Conservation (phyloP, 2,888 invertebrate species). For the Antheraea yamamai region DNA sequence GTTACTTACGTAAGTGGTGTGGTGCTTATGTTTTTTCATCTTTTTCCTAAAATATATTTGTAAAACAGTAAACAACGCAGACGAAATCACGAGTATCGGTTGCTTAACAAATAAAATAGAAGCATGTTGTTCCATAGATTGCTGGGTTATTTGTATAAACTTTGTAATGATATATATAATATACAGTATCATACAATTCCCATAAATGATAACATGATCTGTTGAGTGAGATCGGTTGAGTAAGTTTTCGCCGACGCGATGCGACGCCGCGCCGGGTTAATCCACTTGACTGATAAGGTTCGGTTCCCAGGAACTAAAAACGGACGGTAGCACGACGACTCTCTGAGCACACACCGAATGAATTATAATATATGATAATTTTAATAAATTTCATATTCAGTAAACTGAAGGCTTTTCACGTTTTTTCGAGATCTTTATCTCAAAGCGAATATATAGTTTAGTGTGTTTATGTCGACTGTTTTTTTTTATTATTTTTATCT, state of each 20-base stretch:
- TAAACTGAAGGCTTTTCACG: not conserved
- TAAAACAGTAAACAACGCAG: too few relatives aligned
- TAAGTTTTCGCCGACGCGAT: slow-evolving; percentile 15
- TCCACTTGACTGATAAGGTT: slow-evolving; percentile 47
- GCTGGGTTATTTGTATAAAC: too few relatives aligned
- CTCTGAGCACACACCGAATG: slow-evolving; percentile 5
- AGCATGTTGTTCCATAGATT: too few relatives aligned
- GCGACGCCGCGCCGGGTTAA: slow-evolving; percentile 31
- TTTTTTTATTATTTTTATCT: too few relatives aligned
- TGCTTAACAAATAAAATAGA: too few relatives aligned
- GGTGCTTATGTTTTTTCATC: too few relatives aligned
- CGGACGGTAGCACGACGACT: slow-evolving; percentile 29
- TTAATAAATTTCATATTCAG: not conserved
- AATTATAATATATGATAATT: not conserved
- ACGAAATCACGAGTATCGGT: too few relatives aligned
- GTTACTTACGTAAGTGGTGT: too few relatives aligned
- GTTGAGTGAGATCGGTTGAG: slow-evolving; percentile 17
- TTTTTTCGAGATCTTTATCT: not conserved
- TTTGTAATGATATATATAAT: not conserved
- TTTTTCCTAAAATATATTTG: too few relatives aligned
- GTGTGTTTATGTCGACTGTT: too few relatives aligned
- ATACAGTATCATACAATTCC: slow-evolving; percentile 24
- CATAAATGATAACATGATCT: slow-evolving; percentile 33
- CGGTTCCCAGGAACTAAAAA: slow-evolving; percentile 38
- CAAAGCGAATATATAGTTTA: too few relatives aligned